Evolutionary conservation across 2,888 invertebrate genomes (phyloP).

Genomic region (Sisyra terminalis): DNA sequence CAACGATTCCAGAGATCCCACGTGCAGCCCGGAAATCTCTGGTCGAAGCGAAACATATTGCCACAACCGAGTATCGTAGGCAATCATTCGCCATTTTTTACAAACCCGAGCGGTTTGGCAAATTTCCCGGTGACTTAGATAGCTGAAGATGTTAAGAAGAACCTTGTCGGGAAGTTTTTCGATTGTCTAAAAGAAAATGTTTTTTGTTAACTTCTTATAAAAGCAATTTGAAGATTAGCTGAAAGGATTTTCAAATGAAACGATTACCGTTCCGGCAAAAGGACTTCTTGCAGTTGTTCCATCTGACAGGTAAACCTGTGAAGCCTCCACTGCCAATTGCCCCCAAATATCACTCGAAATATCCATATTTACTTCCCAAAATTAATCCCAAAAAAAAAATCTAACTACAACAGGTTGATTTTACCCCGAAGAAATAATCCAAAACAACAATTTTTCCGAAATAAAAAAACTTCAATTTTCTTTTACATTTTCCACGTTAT

Average conservation of each 20-base stretch:
- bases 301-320: slow-evolving; percentile 70
- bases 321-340: slow-evolving; percentile 72
- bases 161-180: slow-evolving; percentile 97
- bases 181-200: slow-evolving; percentile 55
- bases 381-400: neutral
- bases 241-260: slow-evolving; percentile 19
- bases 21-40: slow-evolving; percentile 89
- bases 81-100: slow-evolving; percentile 89
- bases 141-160: slow-evolving; percentile 83
- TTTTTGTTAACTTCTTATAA: slow-evolving; percentile 1
- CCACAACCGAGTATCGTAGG: slow-evolving; percentile 93
- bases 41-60: slow-evolving; percentile 89
- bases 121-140: slow-evolving; percentile 84
- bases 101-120: slow-evolving; percentile 88
- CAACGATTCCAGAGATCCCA: slow-evolving; percentile 74
- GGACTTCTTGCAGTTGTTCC: slow-evolving; percentile 63
- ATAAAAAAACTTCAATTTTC: neutral
- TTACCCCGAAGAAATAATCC: neutral
- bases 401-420: neutral
- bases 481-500: no score
- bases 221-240: neutral
- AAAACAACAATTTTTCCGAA: neutral
- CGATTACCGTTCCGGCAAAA: slow-evolving; percentile 66
- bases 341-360: slow-evolving; percentile 72
- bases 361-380: slow-evolving; percentile 33